Conservation (phyloP, 1,140 invertebrate genomes). For the Formica selysi region DNA sequence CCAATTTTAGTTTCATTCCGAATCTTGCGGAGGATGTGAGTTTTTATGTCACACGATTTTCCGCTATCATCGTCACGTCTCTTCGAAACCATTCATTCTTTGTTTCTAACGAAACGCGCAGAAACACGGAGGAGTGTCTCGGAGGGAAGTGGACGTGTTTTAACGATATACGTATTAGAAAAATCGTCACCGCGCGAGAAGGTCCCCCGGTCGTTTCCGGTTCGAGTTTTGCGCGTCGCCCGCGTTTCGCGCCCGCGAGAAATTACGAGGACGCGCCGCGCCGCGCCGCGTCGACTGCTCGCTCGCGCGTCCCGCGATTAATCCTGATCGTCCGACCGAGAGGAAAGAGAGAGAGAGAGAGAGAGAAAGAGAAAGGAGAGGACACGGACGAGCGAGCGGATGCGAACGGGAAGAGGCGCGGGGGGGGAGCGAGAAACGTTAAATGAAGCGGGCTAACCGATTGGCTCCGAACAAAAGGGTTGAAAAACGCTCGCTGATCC, state of each 20-base stretch:
- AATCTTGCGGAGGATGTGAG: not conserved
- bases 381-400: not conserved
- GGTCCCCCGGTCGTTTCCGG: not conserved
- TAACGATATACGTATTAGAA: not conserved
- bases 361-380: too few species aligned
- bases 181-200: slow-evolving; percentile 16
- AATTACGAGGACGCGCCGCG: not conserved
- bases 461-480: slow-evolving; percentile 22
- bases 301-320: slow-evolving; percentile 22
- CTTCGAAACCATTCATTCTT: slow-evolving; percentile 22
- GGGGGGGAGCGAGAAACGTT: not conserved
- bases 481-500: slow-evolving; percentile 12
- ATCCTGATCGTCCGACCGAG: not conserved
- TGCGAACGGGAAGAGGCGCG: not conserved
- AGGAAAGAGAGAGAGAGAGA: not conserved
- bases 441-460: slow-evolving; percentile 24
- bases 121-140: not conserved
- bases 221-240: slow-evolving; percentile 4
- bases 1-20: not conserved
- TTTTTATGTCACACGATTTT: not conserved
- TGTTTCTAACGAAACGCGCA: not conserved
- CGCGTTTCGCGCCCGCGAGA: slow-evolving; percentile 11
- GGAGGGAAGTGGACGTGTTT: too few species aligned
- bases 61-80: slow-evolving; percentile 12
- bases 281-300: not conserved